These are phyloP conservation scores for Bostrychus sinensis DNA, from an alignment of 2,113 vertebrate genomes.

Conservation along the genomic window DNA sequence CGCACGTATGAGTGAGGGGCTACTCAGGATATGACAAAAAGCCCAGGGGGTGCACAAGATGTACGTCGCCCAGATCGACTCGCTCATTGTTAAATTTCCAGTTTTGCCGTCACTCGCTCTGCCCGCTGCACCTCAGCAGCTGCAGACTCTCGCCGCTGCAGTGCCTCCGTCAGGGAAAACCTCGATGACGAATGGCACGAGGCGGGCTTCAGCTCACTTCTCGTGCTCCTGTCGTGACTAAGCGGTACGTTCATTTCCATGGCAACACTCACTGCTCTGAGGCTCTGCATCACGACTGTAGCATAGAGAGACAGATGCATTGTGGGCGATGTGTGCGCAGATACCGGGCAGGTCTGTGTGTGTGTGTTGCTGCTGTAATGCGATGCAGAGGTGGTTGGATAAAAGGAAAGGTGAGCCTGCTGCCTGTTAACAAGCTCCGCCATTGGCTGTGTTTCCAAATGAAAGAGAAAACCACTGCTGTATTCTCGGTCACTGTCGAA, in stretches of 20 bases:
- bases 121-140: not conserved
- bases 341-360: no score
- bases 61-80: not conserved
- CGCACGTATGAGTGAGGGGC: no score
- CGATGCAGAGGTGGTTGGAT: slow-evolving; percentile 37
- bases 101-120: not conserved
- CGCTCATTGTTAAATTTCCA: not conserved
- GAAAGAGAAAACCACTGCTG: not conserved
- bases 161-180: not conserved
- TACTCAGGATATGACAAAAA: no score
- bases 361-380: slow-evolving; percentile 32
- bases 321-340: not conserved
- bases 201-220: no score
- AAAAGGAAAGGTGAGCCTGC: slow-evolving; percentile 29
- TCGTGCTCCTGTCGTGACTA: slow-evolving; percentile 28
- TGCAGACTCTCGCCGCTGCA: not conserved
- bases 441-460: not conserved
- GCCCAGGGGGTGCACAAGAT: no score
- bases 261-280: slow-evolving; percentile 44
- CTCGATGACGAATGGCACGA: not conserved
- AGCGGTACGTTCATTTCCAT: slow-evolving; percentile 51
- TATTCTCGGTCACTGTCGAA: no score
- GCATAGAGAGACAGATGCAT: not conserved
- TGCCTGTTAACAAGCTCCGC: slow-evolving; percentile 22
- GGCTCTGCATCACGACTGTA: not conserved